Base-by-base conservation (phyloP, 2,797 vertebrate species). In the Tenualosa ilisha region DNA sequence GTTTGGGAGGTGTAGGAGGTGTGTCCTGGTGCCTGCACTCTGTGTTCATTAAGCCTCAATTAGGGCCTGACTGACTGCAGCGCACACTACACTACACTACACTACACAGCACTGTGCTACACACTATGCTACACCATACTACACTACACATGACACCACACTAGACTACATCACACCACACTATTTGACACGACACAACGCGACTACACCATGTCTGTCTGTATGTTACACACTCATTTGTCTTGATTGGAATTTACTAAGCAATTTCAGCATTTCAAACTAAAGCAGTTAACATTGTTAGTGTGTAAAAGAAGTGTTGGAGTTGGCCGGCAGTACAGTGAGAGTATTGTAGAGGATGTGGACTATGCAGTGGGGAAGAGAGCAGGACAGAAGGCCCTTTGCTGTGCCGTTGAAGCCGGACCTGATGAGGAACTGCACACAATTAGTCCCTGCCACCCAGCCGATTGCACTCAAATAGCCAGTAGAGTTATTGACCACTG, bases 401-500 rank as follows among this genome's bases (percentile, higher is more conserved):
- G 20, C 59, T 61, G 2, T 54, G 20, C 17, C 1, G 3, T 4
- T 56, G 54, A 6, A 56, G 1, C 54, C 20, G 17, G 31, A 31
- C 31, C 31, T 31, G 3, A 56, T 22, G 17, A 56, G 54, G 54
- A 56, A 17, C 17, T 2, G 54, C 54, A 56, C 20, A 20, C 20
- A 15, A 17, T 3, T 15, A 54, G 13, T 17, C 53, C 53, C 15
- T 15, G 11, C 53, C 56, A 17, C 56, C 6, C 4, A 59, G 2
- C 0, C 17, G 0, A 59, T 17, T 59, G 20, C 3, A 17, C 3
- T 22, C 4, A 3, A 20, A 22, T 56, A 17, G 56, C 20, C 17
- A 49, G 4, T 4, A 22, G 17, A 59, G 56, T 3, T 59, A 91
- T 91, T 92, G 91, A 91, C 86, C 91, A 92, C 90, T 82, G 54